Conservation (phyloP, 2,113 vertebrate genomes). For the Gymnogyps californianus region DNA sequence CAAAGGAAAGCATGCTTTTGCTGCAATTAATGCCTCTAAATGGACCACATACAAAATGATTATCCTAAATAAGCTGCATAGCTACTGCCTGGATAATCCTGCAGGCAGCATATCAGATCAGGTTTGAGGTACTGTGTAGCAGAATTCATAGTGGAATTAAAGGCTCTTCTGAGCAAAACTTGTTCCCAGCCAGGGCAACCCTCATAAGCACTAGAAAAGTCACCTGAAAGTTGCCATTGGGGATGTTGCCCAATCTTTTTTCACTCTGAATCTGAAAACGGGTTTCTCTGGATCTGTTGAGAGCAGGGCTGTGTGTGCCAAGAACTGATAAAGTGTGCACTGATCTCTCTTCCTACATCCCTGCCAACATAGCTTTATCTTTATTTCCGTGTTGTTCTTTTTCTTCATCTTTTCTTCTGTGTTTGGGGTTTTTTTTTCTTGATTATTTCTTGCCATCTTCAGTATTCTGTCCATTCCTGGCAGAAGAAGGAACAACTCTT, state of each 20-base stretch:
- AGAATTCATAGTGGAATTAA: not conserved
- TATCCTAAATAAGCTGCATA: not conserved
- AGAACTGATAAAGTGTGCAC: not conserved
- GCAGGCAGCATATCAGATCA: not conserved
- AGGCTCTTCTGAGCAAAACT: not conserved
- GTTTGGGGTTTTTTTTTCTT: not conserved
- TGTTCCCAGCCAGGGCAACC: not conserved
- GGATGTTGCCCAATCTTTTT: not conserved
- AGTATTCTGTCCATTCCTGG: not conserved
- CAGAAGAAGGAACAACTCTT: not conserved
- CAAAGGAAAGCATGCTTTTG: not conserved
- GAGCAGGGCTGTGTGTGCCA: not conserved
- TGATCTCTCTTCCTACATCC: not conserved
- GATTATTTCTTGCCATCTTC: not conserved
- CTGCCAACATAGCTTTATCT: not conserved
- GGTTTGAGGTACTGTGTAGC: not conserved
- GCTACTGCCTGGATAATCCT: conserved; percentile 19
- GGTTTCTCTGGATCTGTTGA: not conserved
- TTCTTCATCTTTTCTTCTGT: not conserved
- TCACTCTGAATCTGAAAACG: not conserved
- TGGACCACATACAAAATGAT: not conserved
- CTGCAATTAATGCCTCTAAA: not conserved
- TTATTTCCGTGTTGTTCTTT: not conserved
- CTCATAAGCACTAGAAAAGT: not conserved
- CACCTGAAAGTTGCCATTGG: not conserved